Percentiles rank a stretch among this genome's conserved stretches.
phyloP scores from a whole-genome alignment of 2,113 vertebrate species.

The Miniopterus natalensis region DNA sequence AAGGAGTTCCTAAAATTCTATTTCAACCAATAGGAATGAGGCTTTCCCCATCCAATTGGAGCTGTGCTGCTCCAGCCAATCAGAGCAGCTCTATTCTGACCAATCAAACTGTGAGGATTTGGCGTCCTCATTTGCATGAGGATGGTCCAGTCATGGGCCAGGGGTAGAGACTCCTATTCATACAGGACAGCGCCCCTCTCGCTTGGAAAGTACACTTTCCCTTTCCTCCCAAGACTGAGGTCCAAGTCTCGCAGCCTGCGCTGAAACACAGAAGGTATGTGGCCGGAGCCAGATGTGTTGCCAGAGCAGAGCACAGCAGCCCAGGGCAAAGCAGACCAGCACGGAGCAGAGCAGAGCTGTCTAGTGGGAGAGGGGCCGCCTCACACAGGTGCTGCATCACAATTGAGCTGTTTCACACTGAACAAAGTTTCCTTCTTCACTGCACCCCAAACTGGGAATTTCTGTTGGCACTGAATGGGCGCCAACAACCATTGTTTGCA shows the following conservation, averaged over 20 bases:
- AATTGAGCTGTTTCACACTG: background rate
- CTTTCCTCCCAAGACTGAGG: background rate
- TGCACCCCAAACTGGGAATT: background rate
- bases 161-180: background rate
- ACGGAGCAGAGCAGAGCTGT: background rate
- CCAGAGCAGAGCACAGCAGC: background rate
- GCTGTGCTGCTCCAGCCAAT: background rate
- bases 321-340: background rate
- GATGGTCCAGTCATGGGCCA: background rate
- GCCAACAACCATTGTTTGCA: background rate
- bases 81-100: background rate
- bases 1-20: background rate
- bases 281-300: background rate
- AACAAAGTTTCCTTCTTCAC: background rate
- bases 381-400: background rate
- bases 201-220: background rate
- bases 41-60: background rate
- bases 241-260: fast-evolving
- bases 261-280: background rate
- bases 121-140: background rate
- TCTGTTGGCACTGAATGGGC: background rate
- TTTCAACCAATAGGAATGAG: background rate
- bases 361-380: background rate
- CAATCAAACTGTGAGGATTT: background rate
- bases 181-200: background rate